These are phyloP conservation scores for Aphidius colemani DNA, from an alignment of 2,888 invertebrate genomes.

Conservation along the genomic window DNA sequence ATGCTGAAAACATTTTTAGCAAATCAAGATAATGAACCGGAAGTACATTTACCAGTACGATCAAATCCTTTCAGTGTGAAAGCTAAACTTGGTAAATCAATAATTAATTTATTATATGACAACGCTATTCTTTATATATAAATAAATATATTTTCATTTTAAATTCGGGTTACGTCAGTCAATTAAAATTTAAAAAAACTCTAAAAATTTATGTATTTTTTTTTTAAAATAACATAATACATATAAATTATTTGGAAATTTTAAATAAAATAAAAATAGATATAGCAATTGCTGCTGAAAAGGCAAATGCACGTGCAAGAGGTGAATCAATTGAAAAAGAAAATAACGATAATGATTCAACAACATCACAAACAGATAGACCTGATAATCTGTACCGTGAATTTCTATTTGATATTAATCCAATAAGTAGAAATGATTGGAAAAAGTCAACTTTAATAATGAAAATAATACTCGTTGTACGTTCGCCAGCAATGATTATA, in stretches of 20 bases:
- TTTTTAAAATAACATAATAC: too few species aligned
- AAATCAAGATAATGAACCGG: conserved; percentile 17
- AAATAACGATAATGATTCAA: not conserved
- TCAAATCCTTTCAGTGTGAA: conserved; percentile 47
- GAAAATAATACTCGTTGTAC: conserved; percentile 58
- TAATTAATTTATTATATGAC: not conserved
- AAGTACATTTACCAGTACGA: conserved; percentile 38
- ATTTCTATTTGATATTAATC: conserved; percentile 54
- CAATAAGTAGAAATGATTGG: conserved; percentile 57
- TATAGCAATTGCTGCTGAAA: conserved; percentile 50
- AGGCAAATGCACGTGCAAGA: conserved; percentile 17
- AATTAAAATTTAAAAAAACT: too few species aligned
- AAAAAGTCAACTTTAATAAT: conserved; percentile 44
- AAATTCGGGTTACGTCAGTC: too few species aligned
- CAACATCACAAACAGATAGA: conserved; percentile 32
- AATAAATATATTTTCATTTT: too few species aligned
- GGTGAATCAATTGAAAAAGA: conserved; percentile 14
- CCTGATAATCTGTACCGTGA: conserved; percentile 48
- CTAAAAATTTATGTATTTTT: too few species aligned
- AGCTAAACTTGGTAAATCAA: conserved; percentile 50
- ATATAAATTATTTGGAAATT: not conserved
- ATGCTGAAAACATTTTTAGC: conserved; percentile 49
- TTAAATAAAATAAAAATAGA: conserved; percentile 39
- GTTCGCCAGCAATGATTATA: conserved; percentile 62
- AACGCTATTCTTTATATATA: not conserved